Evolutionary conservation across 2,797 vertebrate species (phyloP), one percentile per base, ranked within the genome.

Genomic region (Urocyon cinereoargenteus): DNA sequence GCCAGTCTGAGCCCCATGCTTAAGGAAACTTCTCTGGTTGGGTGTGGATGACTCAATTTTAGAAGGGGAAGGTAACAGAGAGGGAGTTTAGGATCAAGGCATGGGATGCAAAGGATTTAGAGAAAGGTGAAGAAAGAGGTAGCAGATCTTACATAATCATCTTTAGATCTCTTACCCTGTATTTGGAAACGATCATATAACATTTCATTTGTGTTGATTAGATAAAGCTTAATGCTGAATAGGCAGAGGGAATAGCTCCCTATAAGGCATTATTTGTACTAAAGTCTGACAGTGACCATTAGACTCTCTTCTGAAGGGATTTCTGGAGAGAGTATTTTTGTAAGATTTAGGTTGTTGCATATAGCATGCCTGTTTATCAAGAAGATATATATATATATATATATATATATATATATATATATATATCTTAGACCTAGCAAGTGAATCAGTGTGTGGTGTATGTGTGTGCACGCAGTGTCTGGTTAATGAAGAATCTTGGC

Each of bases 321-420:
- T 92, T 89, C 31, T 91, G 45, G n/a, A 49, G 12, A 90, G 1
- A 24, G 6, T 40, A 11, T 68, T 90, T 84, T 90, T 96, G 19
- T 92, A 94, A 84, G 16, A 95, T 88, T 90, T 92, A 90, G 93
- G 66, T 82, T 82, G 11, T 55, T 64, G 57, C 55, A n/a, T 59
- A 86, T 68, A 34, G n/a, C 12, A 28, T 62, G 12, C 61, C 12
- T 62, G 5, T 8, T 62, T 62, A 77, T 51, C 26, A 77, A 77
- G 15, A 68, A 34, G 66, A 21, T 68, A 19, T 21, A 11, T 34
- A 21, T 34, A n/a, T 59, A 59, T 18, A 59, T 59, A 85, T 57
- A 91, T 36, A 93, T 55, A 59, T 70, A 31, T 51, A 51, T 51
- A 21, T 16, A 55, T 18, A 16, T 14, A 57, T 66, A 16, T 15